Base-by-base conservation (phyloP, 2,888 invertebrate species). In the Platerodrilus igneus region DNA sequence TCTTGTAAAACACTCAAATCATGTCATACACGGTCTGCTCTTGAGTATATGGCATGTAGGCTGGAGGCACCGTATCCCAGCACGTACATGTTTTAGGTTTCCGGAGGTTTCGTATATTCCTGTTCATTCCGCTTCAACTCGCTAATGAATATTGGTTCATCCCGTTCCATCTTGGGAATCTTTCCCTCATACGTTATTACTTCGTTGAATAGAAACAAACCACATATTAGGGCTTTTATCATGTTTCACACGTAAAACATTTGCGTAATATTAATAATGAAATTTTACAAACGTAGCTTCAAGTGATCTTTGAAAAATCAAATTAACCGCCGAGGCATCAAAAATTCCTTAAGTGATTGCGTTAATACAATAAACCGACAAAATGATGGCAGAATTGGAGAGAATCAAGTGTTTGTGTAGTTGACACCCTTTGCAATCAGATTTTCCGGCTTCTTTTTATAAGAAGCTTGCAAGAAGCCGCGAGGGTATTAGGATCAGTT, bases 371-470 rank as follows among this genome's bases (percentile, higher is more conserved):
- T 56, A 55, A 59, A 56, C 53, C 55, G 53, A 53, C 56, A 52
- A 60, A 61, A 60, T 60, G 58, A 58, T 56, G 55, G 51, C 48
- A 55, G 57, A 55, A 59, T 58, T 57, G 57, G 56, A 60, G 62
- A 53, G 59, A 60, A 60, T 60, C 59, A 57, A 62, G 61, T 62
- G 62, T 63, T 63, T 64, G 62, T 64, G 63, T 59, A 57, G 61
- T 59, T 64, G 63, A 63, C 63, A 65, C 63, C 63, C 63, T 56
- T 58, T 57, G 59, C 57, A 62, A 63, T 63, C 62, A 53, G 62
- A 63, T 62, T 64, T 62, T 60, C 58, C 60, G 53, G 53, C 27
- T 38, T 39, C 52, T 52, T 54, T 58, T 60, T 63, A 56, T 57
- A 42, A 47, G 45, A 36, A 46, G 40, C 35, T 40, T 29, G 19